Conservation (phyloP, 23 tunicate species). For the Oikopleura dioica region DNA sequence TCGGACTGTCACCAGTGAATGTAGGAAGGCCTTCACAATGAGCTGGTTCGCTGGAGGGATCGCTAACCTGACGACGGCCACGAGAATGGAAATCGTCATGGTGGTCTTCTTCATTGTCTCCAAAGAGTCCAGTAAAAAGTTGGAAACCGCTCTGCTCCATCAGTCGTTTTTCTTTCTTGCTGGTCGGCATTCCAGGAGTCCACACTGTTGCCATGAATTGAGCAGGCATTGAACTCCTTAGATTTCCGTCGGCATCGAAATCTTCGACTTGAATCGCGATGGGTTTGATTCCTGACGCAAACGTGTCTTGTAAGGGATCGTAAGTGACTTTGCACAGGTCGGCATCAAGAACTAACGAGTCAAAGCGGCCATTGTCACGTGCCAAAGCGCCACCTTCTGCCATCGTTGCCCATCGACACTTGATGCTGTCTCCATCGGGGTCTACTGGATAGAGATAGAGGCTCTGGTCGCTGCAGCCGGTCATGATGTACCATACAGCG, state of each 20-base stretch:
- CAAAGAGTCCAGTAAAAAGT: too few relatives aligned
- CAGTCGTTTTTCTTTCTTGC: too few relatives aligned
- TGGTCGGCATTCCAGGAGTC: too few relatives aligned
- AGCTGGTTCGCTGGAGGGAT: too few relatives aligned
- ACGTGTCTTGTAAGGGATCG: neutral
- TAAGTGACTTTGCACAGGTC: neutral
- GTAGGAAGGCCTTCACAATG: too few relatives aligned
- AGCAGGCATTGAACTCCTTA: neutral
- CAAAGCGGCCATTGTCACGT: neutral
- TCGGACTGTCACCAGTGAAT: too few relatives aligned
- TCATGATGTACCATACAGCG: neutral
- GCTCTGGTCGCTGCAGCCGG: neutral
- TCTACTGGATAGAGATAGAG: neutral
- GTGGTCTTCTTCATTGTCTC: too few relatives aligned
- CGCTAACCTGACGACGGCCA: too few relatives aligned
- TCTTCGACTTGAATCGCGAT: conserved; percentile 9
- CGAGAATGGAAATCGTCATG: too few relatives aligned
- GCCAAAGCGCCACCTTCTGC: neutral
- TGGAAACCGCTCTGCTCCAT: too few relatives aligned
- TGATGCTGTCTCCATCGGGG: neutral
- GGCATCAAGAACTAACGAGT: neutral
- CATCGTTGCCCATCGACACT: conserved; percentile 3
- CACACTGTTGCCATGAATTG: conserved; percentile 7
- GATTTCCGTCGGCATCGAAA: conserved; percentile 1
- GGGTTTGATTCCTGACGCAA: neutral